Conservation (phyloP, 2,888 invertebrate genomes). For the Cantharis nigra region DNA sequence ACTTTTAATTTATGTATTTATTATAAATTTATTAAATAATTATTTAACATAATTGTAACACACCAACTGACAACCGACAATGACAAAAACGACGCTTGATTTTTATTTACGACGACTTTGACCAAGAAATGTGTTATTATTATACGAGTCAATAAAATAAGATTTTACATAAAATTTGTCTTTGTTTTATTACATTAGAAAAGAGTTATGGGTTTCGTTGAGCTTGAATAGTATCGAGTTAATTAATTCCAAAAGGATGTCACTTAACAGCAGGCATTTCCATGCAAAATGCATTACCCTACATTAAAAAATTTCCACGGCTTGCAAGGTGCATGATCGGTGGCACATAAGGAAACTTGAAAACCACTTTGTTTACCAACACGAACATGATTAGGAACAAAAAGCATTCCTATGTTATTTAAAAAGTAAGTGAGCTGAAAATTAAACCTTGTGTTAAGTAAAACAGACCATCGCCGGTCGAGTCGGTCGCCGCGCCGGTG, state of each 20-base stretch:
- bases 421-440: background rate
- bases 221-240: background rate
- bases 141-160: constrained; percentile 45
- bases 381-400: background rate
- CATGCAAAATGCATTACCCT: background rate
- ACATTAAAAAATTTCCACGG: background rate
- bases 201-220: background rate
- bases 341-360: background rate
- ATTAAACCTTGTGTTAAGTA: background rate
- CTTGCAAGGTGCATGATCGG: background rate
- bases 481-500: background rate
- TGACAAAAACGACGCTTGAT: constrained; percentile 46
- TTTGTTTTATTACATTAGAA: background rate
- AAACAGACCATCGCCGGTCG: background rate
- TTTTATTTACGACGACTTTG: constrained; percentile 44
- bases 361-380: background rate
- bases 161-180: constrained; percentile 18
- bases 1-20: constrained; percentile 45
- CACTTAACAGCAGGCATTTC: background rate
- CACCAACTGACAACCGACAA: constrained; percentile 42
- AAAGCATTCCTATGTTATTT: background rate
- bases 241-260: background rate
- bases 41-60: constrained; percentile 35
- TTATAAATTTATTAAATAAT: constrained; percentile 41
- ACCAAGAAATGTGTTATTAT: constrained; percentile 46